Conservation (phyloP, 2,797 vertebrate species). For the Pagetopsis macropterus region DNA sequence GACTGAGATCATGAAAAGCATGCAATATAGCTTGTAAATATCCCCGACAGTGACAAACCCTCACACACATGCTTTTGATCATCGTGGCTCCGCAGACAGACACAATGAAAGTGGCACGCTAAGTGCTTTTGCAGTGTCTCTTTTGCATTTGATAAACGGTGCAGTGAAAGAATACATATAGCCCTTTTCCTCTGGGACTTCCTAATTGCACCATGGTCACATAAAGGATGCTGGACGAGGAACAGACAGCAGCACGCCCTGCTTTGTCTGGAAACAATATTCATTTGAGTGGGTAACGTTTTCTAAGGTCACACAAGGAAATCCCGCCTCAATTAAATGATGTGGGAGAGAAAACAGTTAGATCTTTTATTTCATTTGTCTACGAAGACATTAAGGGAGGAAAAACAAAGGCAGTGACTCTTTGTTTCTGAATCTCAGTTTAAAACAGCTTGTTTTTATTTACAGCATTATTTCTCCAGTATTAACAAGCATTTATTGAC, state of each 20-base stretch:
- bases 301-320: conserved; percentile 64
- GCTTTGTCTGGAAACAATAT: conserved; percentile 75
- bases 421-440: not conserved
- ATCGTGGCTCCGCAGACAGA: not conserved
- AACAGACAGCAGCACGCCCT: conserved; percentile 63
- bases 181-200: conserved; percentile 63
- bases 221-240: conserved; percentile 39
- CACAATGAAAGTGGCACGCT: conserved; percentile 2
- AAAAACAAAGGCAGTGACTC: not conserved
- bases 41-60: not conserved
- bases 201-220: conserved; percentile 53
- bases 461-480: conserved; percentile 53
- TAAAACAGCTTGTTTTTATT: conserved; percentile 60
- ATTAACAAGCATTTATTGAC: conserved; percentile 25
- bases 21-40: conserved; percentile 37
- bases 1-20: conserved; percentile 30
- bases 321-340: conserved; percentile 64
- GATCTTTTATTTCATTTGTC: conserved; percentile 43
- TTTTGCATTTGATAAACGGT: conserved; percentile 25
- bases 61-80: conserved; percentile 55
- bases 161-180: conserved; percentile 12
- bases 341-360: conserved; percentile 40
- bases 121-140: conserved; percentile 31
- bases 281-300: conserved; percentile 56
- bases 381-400: not conserved